Conservation (phyloP, 2,113 vertebrate species). For the Hippolais icterina region DNA sequence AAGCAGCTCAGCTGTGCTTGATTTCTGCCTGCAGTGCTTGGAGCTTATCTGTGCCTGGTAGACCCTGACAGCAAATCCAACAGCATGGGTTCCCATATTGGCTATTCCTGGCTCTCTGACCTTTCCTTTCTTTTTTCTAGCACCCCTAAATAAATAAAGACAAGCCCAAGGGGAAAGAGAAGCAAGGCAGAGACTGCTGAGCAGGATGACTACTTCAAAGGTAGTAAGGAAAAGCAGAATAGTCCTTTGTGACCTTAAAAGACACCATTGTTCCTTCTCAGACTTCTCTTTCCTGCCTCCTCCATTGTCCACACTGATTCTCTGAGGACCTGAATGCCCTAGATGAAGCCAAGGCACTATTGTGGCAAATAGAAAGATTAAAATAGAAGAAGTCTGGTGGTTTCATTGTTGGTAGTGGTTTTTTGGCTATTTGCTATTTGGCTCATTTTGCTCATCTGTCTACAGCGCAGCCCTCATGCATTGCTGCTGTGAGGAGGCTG, state of each 20-base stretch:
- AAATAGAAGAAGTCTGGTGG: neutral
- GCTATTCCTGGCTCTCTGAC: neutral
- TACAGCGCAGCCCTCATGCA: neutral
- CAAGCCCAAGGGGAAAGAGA: neutral
- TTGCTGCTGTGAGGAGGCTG: neutral
- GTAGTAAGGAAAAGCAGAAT: neutral
- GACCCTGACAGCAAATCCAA: neutral
- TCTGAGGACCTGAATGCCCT: neutral
- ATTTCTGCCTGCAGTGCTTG: neutral
- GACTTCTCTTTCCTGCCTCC: neutral
- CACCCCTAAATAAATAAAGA: neutral
- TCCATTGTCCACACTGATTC: neutral
- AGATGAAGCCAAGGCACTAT: neutral
- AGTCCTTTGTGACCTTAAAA: neutral
- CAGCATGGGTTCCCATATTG: neutral
- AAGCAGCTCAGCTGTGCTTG: neutral
- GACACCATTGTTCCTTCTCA: fast-evolving
- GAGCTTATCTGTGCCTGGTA: neutral
- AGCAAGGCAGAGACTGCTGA: neutral
- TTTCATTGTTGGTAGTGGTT: neutral
- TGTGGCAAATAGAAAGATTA: neutral
- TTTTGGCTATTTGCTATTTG: neutral
- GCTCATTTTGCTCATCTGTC: neutral
- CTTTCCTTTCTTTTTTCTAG: neutral
- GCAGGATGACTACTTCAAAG: neutral